These are phyloP conservation scores for Rhagoletis zephyria DNA, from an alignment of 1,140 invertebrate species.

Conservation along the genomic window DNA sequence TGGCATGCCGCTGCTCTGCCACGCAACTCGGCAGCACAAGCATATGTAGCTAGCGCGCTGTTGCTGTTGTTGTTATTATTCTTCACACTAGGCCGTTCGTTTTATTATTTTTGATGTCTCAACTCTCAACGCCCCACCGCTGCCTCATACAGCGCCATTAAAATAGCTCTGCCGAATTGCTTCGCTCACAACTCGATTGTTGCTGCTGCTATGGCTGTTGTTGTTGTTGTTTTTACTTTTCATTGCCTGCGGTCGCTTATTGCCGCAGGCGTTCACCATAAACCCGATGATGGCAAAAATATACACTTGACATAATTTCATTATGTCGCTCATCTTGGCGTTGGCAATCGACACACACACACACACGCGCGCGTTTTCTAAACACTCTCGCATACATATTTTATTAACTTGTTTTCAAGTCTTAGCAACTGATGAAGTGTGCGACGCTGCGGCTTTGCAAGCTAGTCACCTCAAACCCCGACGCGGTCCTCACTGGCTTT, in stretches of 20 bases:
- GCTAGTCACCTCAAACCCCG: background rate
- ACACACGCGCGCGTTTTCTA: background rate
- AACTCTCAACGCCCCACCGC: background rate
- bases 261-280: background rate
- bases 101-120: conserved; percentile 29
- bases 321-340: background rate
- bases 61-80: background rate
- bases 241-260: conserved; percentile 3
- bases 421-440: background rate
- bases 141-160: too few species aligned
- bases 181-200: background rate
- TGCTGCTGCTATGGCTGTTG: background rate
- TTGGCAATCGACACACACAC: background rate
- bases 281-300: conserved; percentile 17
- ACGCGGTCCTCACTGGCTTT: background rate
- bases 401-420: conserved; percentile 19
- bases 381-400: background rate
- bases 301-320: conserved; percentile 43
- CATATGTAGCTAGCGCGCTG: background rate
- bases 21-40: background rate
- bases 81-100: background rate
- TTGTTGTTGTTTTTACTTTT: conserved; percentile 3
- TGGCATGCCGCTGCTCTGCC: background rate
- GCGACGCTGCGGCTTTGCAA: background rate
- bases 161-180: background rate